Base-by-base conservation (phyloP, 23 tunicate genomes). In the Ciona savignyi region DNA sequence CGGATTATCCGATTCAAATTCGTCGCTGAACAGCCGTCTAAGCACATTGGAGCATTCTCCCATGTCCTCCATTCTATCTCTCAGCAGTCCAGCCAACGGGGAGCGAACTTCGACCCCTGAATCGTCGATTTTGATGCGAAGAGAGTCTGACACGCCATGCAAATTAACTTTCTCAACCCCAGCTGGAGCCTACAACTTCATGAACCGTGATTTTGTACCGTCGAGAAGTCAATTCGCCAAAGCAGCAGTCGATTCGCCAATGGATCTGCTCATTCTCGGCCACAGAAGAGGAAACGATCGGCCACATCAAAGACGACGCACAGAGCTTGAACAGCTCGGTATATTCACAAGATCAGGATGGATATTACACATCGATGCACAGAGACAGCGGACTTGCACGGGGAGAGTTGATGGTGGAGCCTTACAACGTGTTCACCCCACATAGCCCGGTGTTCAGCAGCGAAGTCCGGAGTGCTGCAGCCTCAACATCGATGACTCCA, bases 141-240 rank as follows among this genome's bases (percentile, higher is more conserved):
- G 66, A 21, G 82, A 71, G 32, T 2, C 32, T 20, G 78, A 34
- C 27, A 72, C 85, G 29, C 85, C 95, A 3, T 81, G 86, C 32
- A 70, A 77, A 51, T 49, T 68, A 25, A 68, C 77, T 6, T 76
- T 77, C 71, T 66, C 79, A 33, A 82, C 83, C 0, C 83, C 97
- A 20, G 70, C 86, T 23, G 97, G 97, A n/a, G 97, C 83, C 26
- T 85, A 91, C 71, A 72, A 74, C 25, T 91, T 91, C 76, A 91
- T 91, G 97, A 85, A 91, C 65, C 67, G 51, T 0, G 85, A 80
- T 33, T 85, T 32, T 31, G 91, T 32, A 34, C 76, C 68, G 63
- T 25, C 35, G 3, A 67, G 30, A 15, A 51, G 51, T 2, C 26
- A 63, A 1, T 27, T 76, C 35, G 33, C 30, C 48, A 51, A 72